phyloP scores from a whole-genome alignment of 2,113 vertebrate species.

The Microcebus tavaratra region DNA sequence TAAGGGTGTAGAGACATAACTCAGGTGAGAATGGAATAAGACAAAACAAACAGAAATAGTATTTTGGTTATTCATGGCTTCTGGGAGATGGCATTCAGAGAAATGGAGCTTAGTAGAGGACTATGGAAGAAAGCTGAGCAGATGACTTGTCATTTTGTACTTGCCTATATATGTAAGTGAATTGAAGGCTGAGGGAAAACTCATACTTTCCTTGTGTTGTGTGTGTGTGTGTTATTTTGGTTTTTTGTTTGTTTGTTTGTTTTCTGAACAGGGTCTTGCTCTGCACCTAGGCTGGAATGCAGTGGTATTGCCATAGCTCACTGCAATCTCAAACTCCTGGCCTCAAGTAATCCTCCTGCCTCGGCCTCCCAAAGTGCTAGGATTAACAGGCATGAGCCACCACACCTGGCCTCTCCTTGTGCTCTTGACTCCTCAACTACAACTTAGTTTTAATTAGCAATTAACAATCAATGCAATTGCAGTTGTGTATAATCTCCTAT shows the following conservation, averaged over 20 bases:
- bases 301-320: no score
- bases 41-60: background rate
- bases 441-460: background rate
- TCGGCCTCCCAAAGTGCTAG: no score
- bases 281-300: no score
- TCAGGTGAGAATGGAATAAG: background rate
- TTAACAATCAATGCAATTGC: background rate
- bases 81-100: background rate
- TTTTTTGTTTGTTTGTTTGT: no score
- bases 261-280: background rate
- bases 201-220: background rate
- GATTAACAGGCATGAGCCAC: no score
- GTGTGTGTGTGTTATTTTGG: no score
- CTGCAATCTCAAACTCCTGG: no score
- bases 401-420: background rate
- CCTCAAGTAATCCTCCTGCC: no score
- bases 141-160: background rate
- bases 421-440: background rate
- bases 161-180: background rate
- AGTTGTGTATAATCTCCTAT: background rate
- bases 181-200: background rate
- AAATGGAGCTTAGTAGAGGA: background rate
- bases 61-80: background rate
- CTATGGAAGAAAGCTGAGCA: background rate
- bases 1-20: background rate